Percentiles rank a stretch among this genome's conserved stretches.
Conservation (phyloP, 30 jellyfish, hydroid and myxozoan species). For the Hydractinia echinata region DNA sequence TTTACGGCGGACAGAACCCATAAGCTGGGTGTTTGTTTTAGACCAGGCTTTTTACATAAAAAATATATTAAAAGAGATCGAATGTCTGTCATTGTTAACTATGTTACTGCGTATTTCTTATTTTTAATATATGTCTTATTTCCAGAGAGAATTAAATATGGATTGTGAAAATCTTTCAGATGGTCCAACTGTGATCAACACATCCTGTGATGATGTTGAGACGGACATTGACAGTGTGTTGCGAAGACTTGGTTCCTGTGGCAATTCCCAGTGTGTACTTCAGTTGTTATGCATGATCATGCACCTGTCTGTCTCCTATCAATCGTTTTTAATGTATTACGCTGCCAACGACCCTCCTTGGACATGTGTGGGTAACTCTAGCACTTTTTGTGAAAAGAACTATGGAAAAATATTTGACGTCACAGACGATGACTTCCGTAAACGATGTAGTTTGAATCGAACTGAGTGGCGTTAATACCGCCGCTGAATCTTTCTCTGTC, state of each 20-base stretch:
- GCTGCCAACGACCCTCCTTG: slow-evolving; percentile 3
- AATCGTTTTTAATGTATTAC: background rate
- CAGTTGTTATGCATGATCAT: background rate
- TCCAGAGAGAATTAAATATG: too few relatives aligned
- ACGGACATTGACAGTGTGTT: background rate
- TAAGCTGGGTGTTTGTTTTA: too few relatives aligned
- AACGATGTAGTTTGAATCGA: slow-evolving; percentile 18
- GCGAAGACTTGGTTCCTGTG: background rate
- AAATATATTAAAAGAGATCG: too few relatives aligned
- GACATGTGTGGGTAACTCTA: background rate
- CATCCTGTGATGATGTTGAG: background rate
- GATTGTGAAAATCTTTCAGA: too few relatives aligned
- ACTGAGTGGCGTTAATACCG: slow-evolving; percentile 8
- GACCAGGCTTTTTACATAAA: too few relatives aligned
- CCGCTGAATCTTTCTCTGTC: background rate
- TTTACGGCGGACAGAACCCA: too few relatives aligned
- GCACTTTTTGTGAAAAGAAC: background rate
- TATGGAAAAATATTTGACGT: background rate
- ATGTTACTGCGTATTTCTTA: too few relatives aligned
- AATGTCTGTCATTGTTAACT: too few relatives aligned
- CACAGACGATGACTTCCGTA: background rate
- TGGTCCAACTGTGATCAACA: slow-evolving; percentile 1
- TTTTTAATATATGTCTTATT: too few relatives aligned
- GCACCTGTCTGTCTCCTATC: slow-evolving; percentile 1
- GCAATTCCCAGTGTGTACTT: background rate